Conservation (phyloP, 2,797 vertebrate species). For the Aldrovandia affinis region DNA sequence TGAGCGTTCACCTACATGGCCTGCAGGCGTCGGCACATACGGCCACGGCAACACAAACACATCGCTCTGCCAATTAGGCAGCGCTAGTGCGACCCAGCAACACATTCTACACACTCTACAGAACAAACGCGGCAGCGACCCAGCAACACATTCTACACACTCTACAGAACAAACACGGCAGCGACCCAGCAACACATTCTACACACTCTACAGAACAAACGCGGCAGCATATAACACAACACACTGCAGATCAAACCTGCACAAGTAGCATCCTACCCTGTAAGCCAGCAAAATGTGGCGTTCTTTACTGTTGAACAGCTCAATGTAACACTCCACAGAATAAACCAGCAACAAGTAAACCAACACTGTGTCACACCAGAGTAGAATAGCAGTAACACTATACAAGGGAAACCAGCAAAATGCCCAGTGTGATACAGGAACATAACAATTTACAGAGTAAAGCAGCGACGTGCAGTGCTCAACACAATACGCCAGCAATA, state of each 20-base stretch:
- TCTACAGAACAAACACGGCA: neutral
- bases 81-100: neutral
- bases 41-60: neutral
- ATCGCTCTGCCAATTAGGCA: neutral
- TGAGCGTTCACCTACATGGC: neutral
- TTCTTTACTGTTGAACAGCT: neutral
- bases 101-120: neutral
- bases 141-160: neutral
- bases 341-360: neutral
- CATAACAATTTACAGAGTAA: neutral
- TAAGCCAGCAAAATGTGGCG: neutral
- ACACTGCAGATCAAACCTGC: neutral
- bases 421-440: too few species aligned
- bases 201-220: neutral
- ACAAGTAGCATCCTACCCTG: neutral
- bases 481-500: neutral
- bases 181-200: neutral
- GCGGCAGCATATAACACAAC: neutral
- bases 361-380: too few species aligned
- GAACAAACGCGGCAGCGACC: neutral
- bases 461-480: neutral
- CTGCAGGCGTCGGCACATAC: neutral
- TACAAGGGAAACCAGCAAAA: neutral
- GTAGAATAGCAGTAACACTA: too few species aligned
- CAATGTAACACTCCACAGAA: neutral